Evolutionary conservation across 2,113 vertebrate genomes (phyloP).

Genomic region (Psittacara wagleri): DNA sequence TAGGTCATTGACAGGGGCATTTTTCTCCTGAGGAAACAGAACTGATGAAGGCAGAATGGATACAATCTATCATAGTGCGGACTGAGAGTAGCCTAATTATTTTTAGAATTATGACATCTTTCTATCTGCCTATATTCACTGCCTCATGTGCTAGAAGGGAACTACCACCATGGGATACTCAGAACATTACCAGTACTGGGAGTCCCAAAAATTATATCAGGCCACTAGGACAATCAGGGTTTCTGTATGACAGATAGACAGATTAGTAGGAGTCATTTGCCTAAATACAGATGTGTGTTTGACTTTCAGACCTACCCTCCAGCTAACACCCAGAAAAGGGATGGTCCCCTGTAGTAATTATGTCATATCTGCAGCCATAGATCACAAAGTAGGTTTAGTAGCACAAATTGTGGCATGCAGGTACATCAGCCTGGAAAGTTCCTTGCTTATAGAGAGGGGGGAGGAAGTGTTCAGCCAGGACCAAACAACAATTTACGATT

Average conservation of each 20-base stretch:
- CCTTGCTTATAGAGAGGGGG: neutral
- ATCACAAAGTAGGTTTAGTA: neutral
- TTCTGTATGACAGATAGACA: neutral
- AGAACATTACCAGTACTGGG: neutral
- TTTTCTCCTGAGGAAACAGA: neutral
- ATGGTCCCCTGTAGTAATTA: neutral
- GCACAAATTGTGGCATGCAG: neutral
- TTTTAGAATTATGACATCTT: neutral
- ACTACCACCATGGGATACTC: neutral
- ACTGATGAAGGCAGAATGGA: neutral
- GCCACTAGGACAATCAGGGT: neutral
- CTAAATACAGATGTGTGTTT: neutral
- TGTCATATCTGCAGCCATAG: neutral
- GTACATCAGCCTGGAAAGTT: neutral
- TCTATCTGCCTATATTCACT: neutral
- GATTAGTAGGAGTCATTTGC: neutral
- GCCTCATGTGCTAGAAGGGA: neutral
- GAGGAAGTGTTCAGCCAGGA: neutral
- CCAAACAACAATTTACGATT: neutral
- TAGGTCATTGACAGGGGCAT: rapidly evolving
- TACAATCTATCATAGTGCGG: neutral
- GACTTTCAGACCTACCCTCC: neutral
- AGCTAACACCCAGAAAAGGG: neutral
- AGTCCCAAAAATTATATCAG: neutral
- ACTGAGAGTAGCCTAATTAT: rapidly evolving